These are phyloP conservation scores for Somateria mollissima DNA, from an alignment of 2,797 vertebrate genomes.

Conservation along the genomic window DNA sequence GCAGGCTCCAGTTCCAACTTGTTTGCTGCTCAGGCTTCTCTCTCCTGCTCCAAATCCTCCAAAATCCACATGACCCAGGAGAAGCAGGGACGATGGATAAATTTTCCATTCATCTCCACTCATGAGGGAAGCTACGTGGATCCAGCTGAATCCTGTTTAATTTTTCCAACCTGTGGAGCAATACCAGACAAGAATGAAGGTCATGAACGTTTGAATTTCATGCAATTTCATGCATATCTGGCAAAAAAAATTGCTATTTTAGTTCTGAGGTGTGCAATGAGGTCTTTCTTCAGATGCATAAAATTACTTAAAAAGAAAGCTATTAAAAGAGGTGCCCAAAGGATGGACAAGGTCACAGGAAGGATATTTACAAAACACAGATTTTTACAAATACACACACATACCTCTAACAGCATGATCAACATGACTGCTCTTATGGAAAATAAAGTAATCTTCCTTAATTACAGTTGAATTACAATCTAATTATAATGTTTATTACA, in stretches of 20 bases:
- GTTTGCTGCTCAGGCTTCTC: not conserved
- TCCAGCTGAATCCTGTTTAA: not conserved
- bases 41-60: not conserved
- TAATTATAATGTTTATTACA: not conserved
- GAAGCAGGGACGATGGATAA: not conserved
- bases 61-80: not conserved
- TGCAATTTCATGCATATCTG: constrained; percentile 7
- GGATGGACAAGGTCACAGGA: not conserved
- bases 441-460: not conserved
- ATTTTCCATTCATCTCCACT: not conserved
- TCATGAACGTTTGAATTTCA: constrained; percentile 23
- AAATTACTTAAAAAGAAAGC: not conserved
- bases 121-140: not conserved
- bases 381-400: not conserved
- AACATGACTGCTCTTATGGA: not conserved
- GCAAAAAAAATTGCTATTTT: constrained; percentile 24
- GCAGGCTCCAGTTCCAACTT: not conserved
- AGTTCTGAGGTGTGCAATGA: not conserved
- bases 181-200: not conserved
- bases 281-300: not conserved
- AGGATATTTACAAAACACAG: not conserved
- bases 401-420: not conserved
- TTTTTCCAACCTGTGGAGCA: not conserved
- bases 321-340: not conserved
- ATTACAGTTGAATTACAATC: not conserved